Evolutionary conservation across 2,888 invertebrate genomes (phyloP), one percentile per base, ranked within the genome.

Genomic region (Lepidochrysops patricia): DNA sequence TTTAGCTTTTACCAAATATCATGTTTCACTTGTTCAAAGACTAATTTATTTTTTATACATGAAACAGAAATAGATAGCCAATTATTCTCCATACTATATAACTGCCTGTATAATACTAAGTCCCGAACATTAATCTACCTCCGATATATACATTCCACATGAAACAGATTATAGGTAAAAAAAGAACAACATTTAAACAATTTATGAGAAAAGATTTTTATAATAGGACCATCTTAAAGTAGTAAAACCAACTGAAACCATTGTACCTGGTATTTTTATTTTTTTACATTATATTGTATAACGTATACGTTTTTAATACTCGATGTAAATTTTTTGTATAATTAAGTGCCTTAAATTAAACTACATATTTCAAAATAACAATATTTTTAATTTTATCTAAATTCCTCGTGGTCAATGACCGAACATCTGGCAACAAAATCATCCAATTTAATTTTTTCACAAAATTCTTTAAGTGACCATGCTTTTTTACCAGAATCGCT

Each of bases 381-480:
- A 58, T 25, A 25, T 27, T 3, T 49, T 25, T 35, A 27, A 15
- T 52, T 35, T 13, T 26, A 34, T 26, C 5, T 5, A 29, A 23
- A 49, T 23, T 34, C 34, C 34, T 37, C 60, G 34, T 50, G 49
- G 34, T 13, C 35, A 61, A 61, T 66, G 64, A 57, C 77, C 80
- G 70, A 87, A 86, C 7, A 85, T 70, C 66, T 77, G 79, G 59
- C 80, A 74, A 73, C 82, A 88, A 68, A 89, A 1, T 87, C 86
- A 57, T 89, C 86, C 59, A 88, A 71, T 64, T 84, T 79, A 48
- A 89, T 77, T 68, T 70, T 79, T 62, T 84, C 78, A 62, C 89
- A 89, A 48, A 89, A 70, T 72, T 88, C 84, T 74, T 75, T 84
- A 57, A 89, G 85, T 0, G 88, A 88, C 88, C 88, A 89, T 62